phyloP scores from a whole-genome alignment of 2,888 invertebrate genomes.

The Troides oblongomaculatus region DNA sequence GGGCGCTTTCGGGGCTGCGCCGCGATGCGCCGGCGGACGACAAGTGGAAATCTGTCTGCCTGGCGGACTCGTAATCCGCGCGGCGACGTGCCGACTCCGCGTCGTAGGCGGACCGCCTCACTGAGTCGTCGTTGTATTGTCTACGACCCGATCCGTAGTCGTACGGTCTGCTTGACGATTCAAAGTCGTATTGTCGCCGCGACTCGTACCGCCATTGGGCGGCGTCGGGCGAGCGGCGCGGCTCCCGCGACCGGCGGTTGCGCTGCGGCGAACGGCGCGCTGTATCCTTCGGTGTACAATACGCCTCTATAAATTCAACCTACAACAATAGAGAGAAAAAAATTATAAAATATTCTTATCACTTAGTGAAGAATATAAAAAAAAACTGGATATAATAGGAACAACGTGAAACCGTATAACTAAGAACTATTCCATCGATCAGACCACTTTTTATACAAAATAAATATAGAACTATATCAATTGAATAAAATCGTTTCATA shows the following conservation, averaged over 20 bases:
- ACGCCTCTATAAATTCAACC: constrained; percentile 87
- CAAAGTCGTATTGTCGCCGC: constrained; percentile 69
- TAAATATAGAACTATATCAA: no score
- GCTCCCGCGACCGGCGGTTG: constrained; percentile 67
- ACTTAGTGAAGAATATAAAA: no score
- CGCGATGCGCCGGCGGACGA: constrained; percentile 68
- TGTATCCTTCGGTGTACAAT: constrained; percentile 87
- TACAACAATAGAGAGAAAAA: constrained; percentile 52
- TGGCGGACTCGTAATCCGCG: constrained; percentile 74
- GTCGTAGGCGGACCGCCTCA: constrained; percentile 65
- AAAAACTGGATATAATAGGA: no score
- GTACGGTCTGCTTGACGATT: constrained; percentile 65
- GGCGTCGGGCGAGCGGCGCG: constrained; percentile 68
- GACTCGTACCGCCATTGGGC: constrained; percentile 74
- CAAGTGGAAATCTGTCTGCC: constrained; percentile 72
- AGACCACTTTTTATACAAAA: no score
- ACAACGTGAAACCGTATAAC: no score
- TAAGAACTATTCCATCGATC: no score
- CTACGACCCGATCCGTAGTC: constrained; percentile 56
- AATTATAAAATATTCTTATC: background rate
- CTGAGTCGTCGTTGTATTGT: constrained; percentile 69
- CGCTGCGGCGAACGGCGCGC: constrained; percentile 72
- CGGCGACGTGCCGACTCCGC: constrained; percentile 68
- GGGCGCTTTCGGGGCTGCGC: constrained; percentile 72
- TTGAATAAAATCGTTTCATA: no score